phyloP scores from a whole-genome alignment of 2,113 vertebrate species.

The Grammomys dolichurus region DNA sequence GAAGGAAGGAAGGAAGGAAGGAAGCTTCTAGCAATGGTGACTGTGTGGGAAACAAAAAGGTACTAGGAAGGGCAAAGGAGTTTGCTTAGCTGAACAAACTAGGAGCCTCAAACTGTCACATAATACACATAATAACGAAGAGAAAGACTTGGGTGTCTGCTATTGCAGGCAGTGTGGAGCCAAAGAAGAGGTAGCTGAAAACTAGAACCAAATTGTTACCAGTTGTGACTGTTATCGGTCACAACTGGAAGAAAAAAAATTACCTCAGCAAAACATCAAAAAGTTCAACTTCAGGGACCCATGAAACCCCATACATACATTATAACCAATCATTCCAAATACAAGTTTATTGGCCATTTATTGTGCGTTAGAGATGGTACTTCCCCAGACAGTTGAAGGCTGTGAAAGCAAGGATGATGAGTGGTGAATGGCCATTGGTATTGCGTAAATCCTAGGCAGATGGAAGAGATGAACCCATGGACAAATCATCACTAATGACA shows the following conservation, averaged over 20 bases:
- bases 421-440: neutral
- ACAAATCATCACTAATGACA: neutral
- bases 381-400: neutral
- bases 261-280: constrained; percentile 22
- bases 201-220: neutral
- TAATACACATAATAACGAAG: neutral
- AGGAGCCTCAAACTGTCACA: neutral
- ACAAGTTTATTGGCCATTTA: neutral
- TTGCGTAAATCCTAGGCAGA: neutral
- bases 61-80: neutral
- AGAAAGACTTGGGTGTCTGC: neutral
- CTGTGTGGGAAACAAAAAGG: neutral
- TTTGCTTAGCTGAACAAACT: neutral
- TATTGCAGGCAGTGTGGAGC: neutral
- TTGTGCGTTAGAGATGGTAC: neutral
- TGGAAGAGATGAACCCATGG: neutral
- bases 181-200: neutral
- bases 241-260: neutral
- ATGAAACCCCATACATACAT: neutral
- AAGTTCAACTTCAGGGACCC: neutral
- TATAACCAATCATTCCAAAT: neutral
- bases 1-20: no score
- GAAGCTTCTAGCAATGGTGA: neutral
- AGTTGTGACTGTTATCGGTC: neutral
- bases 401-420: neutral